Base-by-base conservation (phyloP, 2,888 invertebrate genomes). In the Drosophila kuntzei region DNA sequence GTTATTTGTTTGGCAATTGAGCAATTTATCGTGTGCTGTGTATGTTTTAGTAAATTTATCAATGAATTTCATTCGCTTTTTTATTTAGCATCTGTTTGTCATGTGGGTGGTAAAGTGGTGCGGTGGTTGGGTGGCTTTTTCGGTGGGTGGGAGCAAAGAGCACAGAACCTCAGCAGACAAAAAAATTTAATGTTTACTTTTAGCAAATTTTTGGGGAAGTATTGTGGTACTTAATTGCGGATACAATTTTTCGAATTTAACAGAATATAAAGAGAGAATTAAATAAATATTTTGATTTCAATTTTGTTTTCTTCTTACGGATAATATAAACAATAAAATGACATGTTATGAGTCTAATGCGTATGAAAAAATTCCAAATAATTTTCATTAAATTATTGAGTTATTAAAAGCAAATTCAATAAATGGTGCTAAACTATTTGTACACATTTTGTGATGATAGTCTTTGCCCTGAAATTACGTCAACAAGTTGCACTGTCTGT, bases 1-100 rank as follows among this genome's bases (percentile, higher is more conserved):
- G n/a, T 62, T 62, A 71, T 80, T 81, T 72, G 79, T 72, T 87
- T 65, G 54, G 47, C 54, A 71, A 71, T 64, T 61, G 61, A 58
- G 27, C 50, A 76, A 71, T 79, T 85, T 54, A 81, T 71, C 20
- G 66, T 32, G 9, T 29, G n/a, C 29, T 27, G 41, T 36, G 27
- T 65, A 55, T 36, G 34, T 25, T 67, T 47, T 50, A 46, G 46
- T 58, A 64, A 76, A 73, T 79, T 69, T 59, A 82, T 88, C 77
- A 83, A 88, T 77, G 86, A 79, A 70, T 62, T 57, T 20, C n/a
- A 18, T 14, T 12, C 12, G 37, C n/a, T 22, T 59, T 58, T 46
- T 63, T 29, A 32, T 47, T 67, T 49, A 66, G 72, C 67, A 68
- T 61, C 62, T 79, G 43, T 43, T 22, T 47, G 47, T 59, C 58